Evolutionary conservation across 2,113 vertebrate species (phyloP), one percentile per base, ranked within the genome.

Genomic region (Lamprotornis superbus): DNA sequence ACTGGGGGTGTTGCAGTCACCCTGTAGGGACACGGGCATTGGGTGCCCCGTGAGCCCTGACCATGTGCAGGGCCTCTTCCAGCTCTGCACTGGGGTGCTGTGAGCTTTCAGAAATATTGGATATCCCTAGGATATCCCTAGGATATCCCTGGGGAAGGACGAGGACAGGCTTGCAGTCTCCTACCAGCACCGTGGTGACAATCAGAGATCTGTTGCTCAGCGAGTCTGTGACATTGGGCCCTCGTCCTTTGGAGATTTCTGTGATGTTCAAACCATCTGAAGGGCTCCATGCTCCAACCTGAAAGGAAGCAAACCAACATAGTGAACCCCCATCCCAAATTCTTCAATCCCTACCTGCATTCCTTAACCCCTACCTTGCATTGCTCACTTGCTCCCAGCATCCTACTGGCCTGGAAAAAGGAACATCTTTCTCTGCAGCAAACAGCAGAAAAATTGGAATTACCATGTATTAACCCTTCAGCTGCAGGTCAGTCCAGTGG

Each of bases 261-360:
- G 99, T 99, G 98, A 99, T 99, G 97, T 99, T 99, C 90, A 99
- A 98, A 28, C 99, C 99, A 7, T 99, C 98, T 0, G 98, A 98
- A 33, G 97, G 98, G 97, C 98, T 99, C 99, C 99, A 99, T n/a
- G 99, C 99, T 83, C 99, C 99, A 61, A 99, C 98, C 99, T 99
- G 98, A 77, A 83, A 33, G 2, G 7, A 50, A 67, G 47, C 37
- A 60, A 50, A 94, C 4, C 3, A 12, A 18, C 50, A 9, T 5
- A 25, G 1, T 85, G 63, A 86, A 5, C 10, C 20, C 6, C 25
- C 56, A 37, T 6, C 31, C 61, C 8, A 0, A 27, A 23, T 47
- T n/a, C 47, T 24, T 68, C 70, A 25, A 8, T 18, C 53, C 23
- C 24, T 3, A 1, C 10, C 71, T 42, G 46, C 20, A 8, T 52